Percentiles rank a stretch among this genome's conserved stretches.
phyloP scores from a whole-genome alignment of 2,113 vertebrate species.

The Thalassarche chlororhynchos region DNA sequence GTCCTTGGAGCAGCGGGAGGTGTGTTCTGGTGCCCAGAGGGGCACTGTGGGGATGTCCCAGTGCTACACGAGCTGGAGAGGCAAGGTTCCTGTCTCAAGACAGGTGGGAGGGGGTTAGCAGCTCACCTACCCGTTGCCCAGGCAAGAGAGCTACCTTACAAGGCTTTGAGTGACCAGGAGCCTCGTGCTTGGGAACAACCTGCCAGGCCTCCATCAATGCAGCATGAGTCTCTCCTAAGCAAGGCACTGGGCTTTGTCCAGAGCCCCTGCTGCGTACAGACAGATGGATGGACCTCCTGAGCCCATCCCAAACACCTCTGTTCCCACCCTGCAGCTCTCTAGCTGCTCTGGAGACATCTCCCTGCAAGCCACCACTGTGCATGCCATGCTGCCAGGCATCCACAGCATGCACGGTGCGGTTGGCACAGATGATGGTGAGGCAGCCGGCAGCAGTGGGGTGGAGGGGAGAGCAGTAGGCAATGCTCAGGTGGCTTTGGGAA shows the following conservation, averaged over 20 bases:
- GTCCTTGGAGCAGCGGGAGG: not conserved
- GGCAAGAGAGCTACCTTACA: not conserved
- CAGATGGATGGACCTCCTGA: not conserved
- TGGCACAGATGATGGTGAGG: not conserved
- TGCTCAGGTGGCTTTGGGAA: not conserved
- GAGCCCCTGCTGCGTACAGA: not conserved
- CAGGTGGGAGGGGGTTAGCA: not conserved
- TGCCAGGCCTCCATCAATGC: not conserved
- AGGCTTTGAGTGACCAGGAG: not conserved
- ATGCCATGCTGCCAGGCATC: rapidly evolving
- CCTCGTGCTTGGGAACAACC: not conserved
- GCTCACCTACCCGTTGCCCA: not conserved
- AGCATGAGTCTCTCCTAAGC: not conserved
- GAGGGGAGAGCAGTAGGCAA: not conserved
- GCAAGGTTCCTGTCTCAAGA: not conserved
- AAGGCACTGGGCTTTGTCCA: not conserved
- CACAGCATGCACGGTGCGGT: rapidly evolving
- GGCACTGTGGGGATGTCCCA: not conserved
- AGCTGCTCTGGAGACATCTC: not conserved
- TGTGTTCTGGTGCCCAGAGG: not conserved
- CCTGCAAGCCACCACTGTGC: not conserved
- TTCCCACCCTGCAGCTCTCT: not conserved
- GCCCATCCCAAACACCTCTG: not conserved
- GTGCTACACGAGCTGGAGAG: not conserved
- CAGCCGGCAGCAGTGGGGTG: not conserved